Base-by-base conservation (phyloP, 2,113 vertebrate genomes). In the Trematocara nigrifrons region DNA sequence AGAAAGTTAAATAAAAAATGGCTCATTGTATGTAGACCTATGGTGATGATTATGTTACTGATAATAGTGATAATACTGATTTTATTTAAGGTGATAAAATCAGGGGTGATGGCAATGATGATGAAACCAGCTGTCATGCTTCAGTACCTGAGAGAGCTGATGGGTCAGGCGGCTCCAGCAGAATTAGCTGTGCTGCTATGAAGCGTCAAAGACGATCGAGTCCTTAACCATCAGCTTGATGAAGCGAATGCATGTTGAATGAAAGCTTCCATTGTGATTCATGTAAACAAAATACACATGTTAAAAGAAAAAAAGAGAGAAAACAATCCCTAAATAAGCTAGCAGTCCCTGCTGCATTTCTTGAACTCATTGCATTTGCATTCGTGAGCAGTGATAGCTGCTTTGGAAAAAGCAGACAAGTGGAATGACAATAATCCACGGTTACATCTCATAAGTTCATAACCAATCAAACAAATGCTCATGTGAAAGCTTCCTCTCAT, bases 251-350 rank as follows among this genome's bases (percentile, higher is more conserved):
- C 59, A 81, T 47, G n/a, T 38, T 31, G 22, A 51, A 76, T 51
- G 51, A 61, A 82, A 81, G 83, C 31, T 40, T 84, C 20, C 52
- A 10, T 1, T 77, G 22, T 51, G 42, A 86, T 84, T 29, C 22
- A 82, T 54, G 79, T 80, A 89, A 83, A 92, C 85, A 86, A 7
- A 79, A 69, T 26, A 85, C 74, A 83, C 66, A 59, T 49, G n/a
- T 61, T 18, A 5, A 35, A 38, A 64, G 52, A 53, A 84, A 78
- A 35, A 10, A 2, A 66, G 42, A 78, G 22, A 18, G 22, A 47
- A 29, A 49, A 80, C 16, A n/a, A 31, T 61, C 69, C 45, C 31
- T 81, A 35, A 18, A 64, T 42, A n/a, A 77, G 51, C 49, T 16
- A 26, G 20, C 33, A 59, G 82, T 66, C 47, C 45, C 42, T 76